Evolutionary conservation across 1,140 invertebrate genomes (phyloP), one percentile per base, ranked within the genome.

Genomic region (Drosophila lowei): DNA sequence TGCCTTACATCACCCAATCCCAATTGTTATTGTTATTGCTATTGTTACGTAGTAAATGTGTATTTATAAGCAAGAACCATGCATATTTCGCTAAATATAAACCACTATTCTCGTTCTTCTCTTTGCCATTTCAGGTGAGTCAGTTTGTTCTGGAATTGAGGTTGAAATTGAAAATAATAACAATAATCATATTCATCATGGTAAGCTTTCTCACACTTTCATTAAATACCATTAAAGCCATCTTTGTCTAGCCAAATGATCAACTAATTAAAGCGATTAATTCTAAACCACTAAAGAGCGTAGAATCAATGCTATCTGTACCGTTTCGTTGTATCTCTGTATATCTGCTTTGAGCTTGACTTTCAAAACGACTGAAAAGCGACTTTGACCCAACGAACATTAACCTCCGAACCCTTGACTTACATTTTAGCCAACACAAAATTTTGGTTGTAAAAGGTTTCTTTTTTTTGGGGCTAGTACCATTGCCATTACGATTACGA

Each of bases 161-260:
- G 90, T 91, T 91, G 90, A 91, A 91, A 91, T 91, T 90, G 90
- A 91, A 91, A 91, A 91, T 91, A 91, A 91, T 91, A 91, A 89
- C 85, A 89, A 90, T 89, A 90, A 90, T 90, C 77, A 90, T 90
- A 85, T 79, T 90, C 86, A 88, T 91, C 90, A 90, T 91, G 90
- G 90, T 91, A 91, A 91, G 90, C 90, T 91, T 88, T 81, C 64
- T 90, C 90, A 91, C 89, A 91, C 72, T 91, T 90, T 90, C 90
- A 90, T 91, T 89, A 83, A 86, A 89, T 89, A 89, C 79, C 83
- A 88, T 88, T 88, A 77, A 89, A 77, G 72, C 78, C 84, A 89
- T 89, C 79, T 79, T 57, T 85, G 59, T 76, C 70, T 75, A 59
- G 57, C 70, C 46, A 78, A 70, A 63, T 21, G 43, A 60, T 54